Evolutionary conservation across 2,797 vertebrate genomes (phyloP).

Genomic region (Enteromius fasciolatus): DNA sequence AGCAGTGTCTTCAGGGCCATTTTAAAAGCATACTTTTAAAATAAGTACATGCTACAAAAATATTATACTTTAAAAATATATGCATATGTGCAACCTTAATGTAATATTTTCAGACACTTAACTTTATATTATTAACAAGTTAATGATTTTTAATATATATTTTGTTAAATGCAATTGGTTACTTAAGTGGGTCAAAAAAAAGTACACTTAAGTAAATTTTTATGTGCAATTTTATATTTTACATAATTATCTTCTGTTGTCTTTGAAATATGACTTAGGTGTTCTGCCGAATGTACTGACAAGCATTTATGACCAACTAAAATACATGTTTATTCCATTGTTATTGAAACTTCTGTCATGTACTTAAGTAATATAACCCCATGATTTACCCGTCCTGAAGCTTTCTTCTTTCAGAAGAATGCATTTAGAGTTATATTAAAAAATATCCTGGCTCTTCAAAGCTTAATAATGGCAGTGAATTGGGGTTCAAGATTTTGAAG

Average conservation of each 20-base stretch:
- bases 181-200: too few species aligned
- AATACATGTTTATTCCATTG: background rate
- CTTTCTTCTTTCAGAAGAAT: background rate
- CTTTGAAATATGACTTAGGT: background rate
- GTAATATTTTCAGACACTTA: background rate
- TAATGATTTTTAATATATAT: background rate
- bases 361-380: background rate
- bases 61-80: background rate
- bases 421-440: background rate
- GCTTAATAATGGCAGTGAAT: background rate
- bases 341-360: background rate
- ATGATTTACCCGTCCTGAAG: background rate
- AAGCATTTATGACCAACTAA: background rate
- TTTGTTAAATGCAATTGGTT: background rate
- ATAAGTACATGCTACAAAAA: background rate
- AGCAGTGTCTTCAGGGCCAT: background rate
- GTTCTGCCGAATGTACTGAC: background rate
- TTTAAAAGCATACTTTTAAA: background rate
- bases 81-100: background rate
- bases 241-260: background rate
- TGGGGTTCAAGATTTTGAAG: background rate
- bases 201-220: background rate
- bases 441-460: background rate
- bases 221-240: background rate
- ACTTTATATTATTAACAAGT: background rate